These are phyloP conservation scores for Neoseiulus cucumeris DNA, from an alignment of 1,140 invertebrate genomes.

Conservation along the genomic window DNA sequence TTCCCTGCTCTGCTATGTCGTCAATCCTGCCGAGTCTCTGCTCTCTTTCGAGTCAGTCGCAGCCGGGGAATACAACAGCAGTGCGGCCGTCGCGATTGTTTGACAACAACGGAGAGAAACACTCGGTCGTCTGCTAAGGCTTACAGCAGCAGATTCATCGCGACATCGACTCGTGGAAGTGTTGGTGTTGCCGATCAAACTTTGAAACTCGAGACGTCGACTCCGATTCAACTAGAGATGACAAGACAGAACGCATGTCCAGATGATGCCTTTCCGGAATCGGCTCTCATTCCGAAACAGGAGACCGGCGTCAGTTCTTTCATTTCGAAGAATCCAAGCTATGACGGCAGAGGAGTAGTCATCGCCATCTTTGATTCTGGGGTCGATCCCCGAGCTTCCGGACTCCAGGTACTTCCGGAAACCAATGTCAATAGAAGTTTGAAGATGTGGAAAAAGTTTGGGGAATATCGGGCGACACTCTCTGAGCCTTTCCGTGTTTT, in stretches of 20 bases:
- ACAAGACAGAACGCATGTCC: not conserved
- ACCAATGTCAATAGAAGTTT: not conserved
- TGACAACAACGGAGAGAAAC: too few species aligned
- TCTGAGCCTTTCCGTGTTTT: too few species aligned
- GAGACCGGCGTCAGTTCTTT: slow-evolving; percentile 78
- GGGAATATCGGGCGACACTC: not conserved
- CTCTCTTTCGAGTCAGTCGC: too few species aligned
- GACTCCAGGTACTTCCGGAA: slow-evolving; percentile 51
- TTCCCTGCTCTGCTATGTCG: too few species aligned
- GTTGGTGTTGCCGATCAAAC: too few species aligned
- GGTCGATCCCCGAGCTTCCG: slow-evolving; percentile 80
- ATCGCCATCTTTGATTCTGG: slow-evolving; percentile 96
- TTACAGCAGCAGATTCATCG: too few species aligned
- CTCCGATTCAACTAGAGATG: not conserved
- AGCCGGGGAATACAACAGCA: too few species aligned
- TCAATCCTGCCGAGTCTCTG: too few species aligned
- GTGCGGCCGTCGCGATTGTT: too few species aligned
- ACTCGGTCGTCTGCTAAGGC: too few species aligned
- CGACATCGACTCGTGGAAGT: too few species aligned
- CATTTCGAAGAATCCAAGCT: slow-evolving; percentile 69
- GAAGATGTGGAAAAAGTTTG: not conserved
- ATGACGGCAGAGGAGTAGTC: slow-evolving; percentile 69
- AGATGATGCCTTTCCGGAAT: slow-evolving; percentile 46
- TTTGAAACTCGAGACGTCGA: too few species aligned
- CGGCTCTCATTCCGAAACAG: slow-evolving; percentile 73